Evolutionary conservation across 2,888 invertebrate genomes (phyloP).

Genomic region (Hirtodrosophila confusa): DNA sequence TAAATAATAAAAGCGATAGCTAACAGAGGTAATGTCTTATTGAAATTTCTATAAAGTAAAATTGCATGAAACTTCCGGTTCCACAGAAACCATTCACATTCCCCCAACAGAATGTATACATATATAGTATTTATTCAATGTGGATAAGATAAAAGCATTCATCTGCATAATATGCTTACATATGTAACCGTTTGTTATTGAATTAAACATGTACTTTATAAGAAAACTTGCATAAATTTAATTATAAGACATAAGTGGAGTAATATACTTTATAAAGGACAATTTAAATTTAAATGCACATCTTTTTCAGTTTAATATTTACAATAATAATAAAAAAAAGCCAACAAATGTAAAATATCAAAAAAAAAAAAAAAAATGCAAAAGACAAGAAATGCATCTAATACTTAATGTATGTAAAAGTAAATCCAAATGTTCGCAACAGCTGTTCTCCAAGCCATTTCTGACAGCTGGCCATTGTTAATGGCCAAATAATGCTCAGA

Average conservation of each 20-base stretch:
- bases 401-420: conserved; percentile 17
- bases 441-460: conserved; percentile 46
- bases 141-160: neutral
- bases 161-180: too few species aligned
- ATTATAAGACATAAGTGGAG: too few species aligned
- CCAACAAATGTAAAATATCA: too few species aligned
- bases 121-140: neutral
- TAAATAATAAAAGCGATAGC: conserved; percentile 15
- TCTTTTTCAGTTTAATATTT: neutral
- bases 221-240: too few species aligned
- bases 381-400: conserved; percentile 21
- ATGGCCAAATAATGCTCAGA: conserved; percentile 46
- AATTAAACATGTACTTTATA: too few species aligned
- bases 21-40: conserved; percentile 25
- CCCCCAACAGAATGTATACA: neutral
- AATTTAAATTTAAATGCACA: too few species aligned
- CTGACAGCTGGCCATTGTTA: conserved; percentile 62
- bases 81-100: neutral
- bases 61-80: conserved; percentile 10
- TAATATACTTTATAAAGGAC: too few species aligned
- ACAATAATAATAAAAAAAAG: neutral
- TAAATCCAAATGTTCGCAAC: conserved; percentile 36
- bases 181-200: too few species aligned
- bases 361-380: neutral
- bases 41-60: neutral